Base-by-base conservation (phyloP, 2,888 invertebrate genomes). In the Dromius quadrimaculatus region DNA sequence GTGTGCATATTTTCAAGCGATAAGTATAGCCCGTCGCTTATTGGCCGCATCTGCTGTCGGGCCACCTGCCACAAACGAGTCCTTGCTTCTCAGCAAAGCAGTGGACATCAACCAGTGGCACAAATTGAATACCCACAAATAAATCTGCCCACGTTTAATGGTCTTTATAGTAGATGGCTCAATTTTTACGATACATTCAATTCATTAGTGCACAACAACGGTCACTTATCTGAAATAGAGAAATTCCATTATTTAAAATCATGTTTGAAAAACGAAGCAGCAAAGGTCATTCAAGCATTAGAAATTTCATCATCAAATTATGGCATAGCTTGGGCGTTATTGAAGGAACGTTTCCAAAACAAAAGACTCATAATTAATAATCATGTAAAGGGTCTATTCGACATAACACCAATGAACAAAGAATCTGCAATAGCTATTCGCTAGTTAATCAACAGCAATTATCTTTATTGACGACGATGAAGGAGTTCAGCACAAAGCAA, bases 391-490 rank as follows among this genome's bases (percentile, higher is more conserved):
- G 59, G 43, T 11, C 9, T 73, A 19, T 69, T 36, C 9, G 63
- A 72, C 9, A 28, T 38, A 2, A n/a, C 47, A 8, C 41, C 65
- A 5, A 6, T 22, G 4, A 28, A 13, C 11, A 71, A 57, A 20
- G 50, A 64, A 36, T 71, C 64, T 15, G 6, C 28, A 23, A 17
- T 8, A 9, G 19, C 71, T 9, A 15, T 71, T 15, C 38, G 57
- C 5, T n/a, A 54, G n/a, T 47, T 61, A 17, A 23, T 50, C 74
- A 5, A 75, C 75, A 38, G 75, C 73, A 1, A 62, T 28, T 6
- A 54, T 74, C 3, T 15, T 72, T 2, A 32, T 75, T 9, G 6
- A 54, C 9, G 64, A 73, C 43, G 11, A 20, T 2, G n/a, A 71
- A 11, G 74, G 74, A 11, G 61, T 59, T 13, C 20, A 45, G 20